Conservation (phyloP, 2,888 invertebrate genomes). For the Tipula vernalis region DNA sequence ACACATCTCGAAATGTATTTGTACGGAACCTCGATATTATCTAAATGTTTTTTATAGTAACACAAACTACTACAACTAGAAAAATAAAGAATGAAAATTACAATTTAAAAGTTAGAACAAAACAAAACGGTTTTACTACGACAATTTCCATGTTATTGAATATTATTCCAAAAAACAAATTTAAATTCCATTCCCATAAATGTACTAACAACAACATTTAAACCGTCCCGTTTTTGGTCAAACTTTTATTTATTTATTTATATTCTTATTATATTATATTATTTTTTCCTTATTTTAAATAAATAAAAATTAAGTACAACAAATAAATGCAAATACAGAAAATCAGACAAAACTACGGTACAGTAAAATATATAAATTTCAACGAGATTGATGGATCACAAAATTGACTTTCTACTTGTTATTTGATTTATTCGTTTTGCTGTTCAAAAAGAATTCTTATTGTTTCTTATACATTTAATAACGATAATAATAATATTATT, state of each 20-base stretch:
- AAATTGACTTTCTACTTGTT: slow-evolving; percentile 10
- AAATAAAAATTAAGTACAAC: not conserved
- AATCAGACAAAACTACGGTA: not conserved
- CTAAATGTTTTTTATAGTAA: no score
- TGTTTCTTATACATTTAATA: not conserved
- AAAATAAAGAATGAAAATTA: no score
- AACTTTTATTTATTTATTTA: not conserved
- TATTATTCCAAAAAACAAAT: not conserved
- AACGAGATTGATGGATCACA: slow-evolving; percentile 9
- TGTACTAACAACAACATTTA: not conserved
- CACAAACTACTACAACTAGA: no score
- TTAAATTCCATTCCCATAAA: not conserved
- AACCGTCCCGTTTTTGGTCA: not conserved
- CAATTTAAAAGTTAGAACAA: no score
- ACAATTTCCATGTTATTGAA: no score
- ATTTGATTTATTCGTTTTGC: not conserved
- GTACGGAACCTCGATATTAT: no score
- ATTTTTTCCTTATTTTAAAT: not conserved
- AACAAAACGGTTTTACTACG: no score
- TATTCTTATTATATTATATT: not conserved
- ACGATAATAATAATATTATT: not conserved
- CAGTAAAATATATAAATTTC: not conserved
- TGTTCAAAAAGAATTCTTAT: not conserved
- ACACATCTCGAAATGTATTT: no score
- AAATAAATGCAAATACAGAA: not conserved